Evolutionary conservation across 2,113 vertebrate species (phyloP), one percentile per base, ranked within the genome.

Genomic region (Rhinoptilus africanus): DNA sequence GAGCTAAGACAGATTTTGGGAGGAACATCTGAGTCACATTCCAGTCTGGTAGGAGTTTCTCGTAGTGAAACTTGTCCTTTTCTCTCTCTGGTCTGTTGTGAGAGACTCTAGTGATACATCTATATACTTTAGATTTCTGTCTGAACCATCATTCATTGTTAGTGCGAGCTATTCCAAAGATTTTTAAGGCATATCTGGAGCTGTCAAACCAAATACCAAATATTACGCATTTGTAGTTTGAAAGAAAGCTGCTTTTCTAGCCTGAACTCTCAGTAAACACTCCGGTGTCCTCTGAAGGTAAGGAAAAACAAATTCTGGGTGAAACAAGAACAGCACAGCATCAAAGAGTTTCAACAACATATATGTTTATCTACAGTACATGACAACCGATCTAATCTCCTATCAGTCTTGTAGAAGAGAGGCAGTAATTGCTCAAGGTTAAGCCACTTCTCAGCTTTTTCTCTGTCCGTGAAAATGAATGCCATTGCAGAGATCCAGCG

Each of bases 401-500:
- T 85, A 75, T 48, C 74, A 53, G 0, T 96, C 77, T 67, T 69
- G 76, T 62, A 76, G 74, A 92, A 60, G 30, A 86, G 67, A 87
- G 79, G 37, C 68, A 59, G 73, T 92, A 96, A 73, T 82, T 92
- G 88, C 88, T 89, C 84, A 92, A 94, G 93, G 92, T 96, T 95
- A 91, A 97, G 76, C 27, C 59, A 85, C 72, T 96, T 92, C 30
- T 34, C 79, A 68, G 69, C 51, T 80, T 81, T 91, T 80, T 60
- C 35, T 76, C 75, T 74, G 53, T 45, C 92, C 35, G 1, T 3
- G 12, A 62, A 74, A 57, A 74, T 81, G 88, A 87, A 89, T 82
- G 69, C 85, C 32, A 21, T 87, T 83, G 77, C 92, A 85, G 81
- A 91, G 74, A 89, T 88, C 62, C 69, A 71, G 69, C 43, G 0